Percentiles rank a stretch among this genome's conserved stretches.
Conservation (phyloP, 92 coral and sea anemone species). For the Muricea muricata region DNA sequence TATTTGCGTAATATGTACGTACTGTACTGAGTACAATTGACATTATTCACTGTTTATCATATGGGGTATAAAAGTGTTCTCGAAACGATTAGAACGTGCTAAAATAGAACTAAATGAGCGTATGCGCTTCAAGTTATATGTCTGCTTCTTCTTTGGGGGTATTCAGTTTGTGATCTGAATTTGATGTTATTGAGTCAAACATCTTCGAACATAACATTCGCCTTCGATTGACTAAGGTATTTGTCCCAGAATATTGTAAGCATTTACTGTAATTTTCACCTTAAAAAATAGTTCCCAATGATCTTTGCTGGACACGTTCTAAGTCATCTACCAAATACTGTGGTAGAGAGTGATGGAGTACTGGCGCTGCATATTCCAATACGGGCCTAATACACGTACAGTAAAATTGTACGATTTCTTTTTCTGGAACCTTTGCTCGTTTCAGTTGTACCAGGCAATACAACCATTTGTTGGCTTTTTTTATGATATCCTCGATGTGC, state of each 20-base stretch:
- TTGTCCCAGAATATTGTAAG: not conserved
- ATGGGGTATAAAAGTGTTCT: not conserved
- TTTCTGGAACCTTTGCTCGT: slow-evolving; percentile 34
- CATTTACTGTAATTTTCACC: not conserved
- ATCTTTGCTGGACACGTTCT: too few relatives aligned
- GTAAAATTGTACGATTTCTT: slow-evolving; percentile 37
- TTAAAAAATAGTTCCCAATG: not conserved
- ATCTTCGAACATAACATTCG: not conserved
- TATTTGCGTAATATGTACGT: not conserved
- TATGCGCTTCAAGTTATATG: not conserved
- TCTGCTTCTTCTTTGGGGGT: not conserved
- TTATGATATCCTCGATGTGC: slow-evolving; percentile 54
- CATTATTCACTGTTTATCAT: not conserved
- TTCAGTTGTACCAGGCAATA: slow-evolving; percentile 48
- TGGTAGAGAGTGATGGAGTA: slow-evolving; percentile 3
- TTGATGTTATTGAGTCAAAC: not conserved
- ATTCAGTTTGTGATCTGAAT: not conserved
- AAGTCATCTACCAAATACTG: not conserved
- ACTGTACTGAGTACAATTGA: not conserved
- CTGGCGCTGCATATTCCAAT: slow-evolving; percentile 18
- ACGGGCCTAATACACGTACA: slow-evolving; percentile 16
- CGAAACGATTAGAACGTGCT: not conserved
- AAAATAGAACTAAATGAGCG: not conserved
- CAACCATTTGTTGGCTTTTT: slow-evolving; percentile 44
- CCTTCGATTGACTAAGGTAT: too few relatives aligned